These are phyloP conservation scores for Leucoraja ocellata DNA, from an alignment of 2,797 vertebrate genomes.

Conservation along the genomic window DNA sequence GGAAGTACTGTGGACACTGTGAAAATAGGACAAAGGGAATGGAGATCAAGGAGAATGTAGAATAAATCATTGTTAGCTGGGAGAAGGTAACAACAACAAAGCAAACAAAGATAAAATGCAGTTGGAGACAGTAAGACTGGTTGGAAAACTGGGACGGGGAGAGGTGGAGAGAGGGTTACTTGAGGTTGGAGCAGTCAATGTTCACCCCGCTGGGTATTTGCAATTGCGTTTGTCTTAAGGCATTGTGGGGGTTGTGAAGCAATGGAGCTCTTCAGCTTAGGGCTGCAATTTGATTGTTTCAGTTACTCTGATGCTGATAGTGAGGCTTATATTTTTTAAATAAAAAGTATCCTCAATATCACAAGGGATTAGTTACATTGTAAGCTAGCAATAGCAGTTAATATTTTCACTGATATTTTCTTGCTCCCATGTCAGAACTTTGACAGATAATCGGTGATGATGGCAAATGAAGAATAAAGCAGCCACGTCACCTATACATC, in stretches of 20 bases:
- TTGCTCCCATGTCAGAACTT: not conserved
- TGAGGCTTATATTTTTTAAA: not conserved
- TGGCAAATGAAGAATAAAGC: not conserved
- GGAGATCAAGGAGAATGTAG: too few species aligned
- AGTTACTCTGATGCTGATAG: not conserved
- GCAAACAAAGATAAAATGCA: too few species aligned
- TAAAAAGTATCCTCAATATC: not conserved
- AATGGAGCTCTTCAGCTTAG: not conserved
- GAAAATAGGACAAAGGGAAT: too few species aligned
- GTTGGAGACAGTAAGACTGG: too few species aligned
- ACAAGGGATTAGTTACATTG: not conserved
- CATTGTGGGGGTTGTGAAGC: not conserved
- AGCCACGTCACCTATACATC: not conserved
- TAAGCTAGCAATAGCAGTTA: too few species aligned
- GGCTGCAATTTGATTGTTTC: not conserved
- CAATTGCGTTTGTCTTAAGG: not conserved
- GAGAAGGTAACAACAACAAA: too few species aligned
- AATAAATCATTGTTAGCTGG: too few species aligned
- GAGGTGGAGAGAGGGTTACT: too few species aligned
- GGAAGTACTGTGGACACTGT: too few species aligned
- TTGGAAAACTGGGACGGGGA: too few species aligned
- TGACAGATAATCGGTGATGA: not conserved
- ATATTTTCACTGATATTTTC: not conserved
- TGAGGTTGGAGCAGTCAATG: too few species aligned
- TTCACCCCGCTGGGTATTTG: not conserved